Percentiles rank a stretch among this genome's conserved stretches.
Conservation (phyloP, 1,140 invertebrate genomes). For the Lineus longissimus region DNA sequence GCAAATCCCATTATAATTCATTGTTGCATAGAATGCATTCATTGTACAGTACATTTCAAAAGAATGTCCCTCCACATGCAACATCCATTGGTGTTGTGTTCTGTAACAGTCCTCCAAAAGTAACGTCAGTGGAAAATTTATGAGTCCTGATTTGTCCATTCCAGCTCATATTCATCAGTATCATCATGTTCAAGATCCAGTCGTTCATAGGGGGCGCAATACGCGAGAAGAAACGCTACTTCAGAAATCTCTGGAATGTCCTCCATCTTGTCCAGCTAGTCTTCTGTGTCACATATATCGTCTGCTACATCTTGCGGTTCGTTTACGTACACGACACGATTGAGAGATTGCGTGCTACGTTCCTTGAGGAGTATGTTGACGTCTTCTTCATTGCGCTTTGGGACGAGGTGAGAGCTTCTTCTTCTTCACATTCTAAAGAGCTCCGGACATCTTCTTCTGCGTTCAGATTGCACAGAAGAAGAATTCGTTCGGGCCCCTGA, state of each 20-base stretch:
- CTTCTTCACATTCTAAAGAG: neutral
- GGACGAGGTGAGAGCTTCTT: constrained; percentile 35
- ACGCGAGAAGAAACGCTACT: constrained; percentile 22
- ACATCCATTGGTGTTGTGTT: too few species aligned
- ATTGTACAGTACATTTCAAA: too few species aligned
- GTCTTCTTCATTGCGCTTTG: constrained; percentile 39
- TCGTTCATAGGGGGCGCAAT: constrained; percentile 22
- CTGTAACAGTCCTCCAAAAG: neutral
- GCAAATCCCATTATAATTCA: neutral
- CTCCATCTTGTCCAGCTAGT: constrained; percentile 14
- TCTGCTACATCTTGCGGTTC: constrained; percentile 43
- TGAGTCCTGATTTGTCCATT: constrained; percentile 19
- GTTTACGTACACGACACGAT: constrained; percentile 35
- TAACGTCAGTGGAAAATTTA: neutral
- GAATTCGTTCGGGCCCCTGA: too few species aligned
- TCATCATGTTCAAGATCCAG: constrained; percentile 34
- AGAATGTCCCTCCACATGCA: too few species aligned
- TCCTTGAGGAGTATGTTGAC: constrained; percentile 42
- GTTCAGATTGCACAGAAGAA: too few species aligned
- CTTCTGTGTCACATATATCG: constrained; percentile 33
- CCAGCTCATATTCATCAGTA: constrained; percentile 43
- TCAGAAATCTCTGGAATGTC: constrained; percentile 34
- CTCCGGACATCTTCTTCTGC: neutral
- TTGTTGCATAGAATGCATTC: too few species aligned
- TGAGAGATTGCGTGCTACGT: constrained; percentile 40